Base-by-base conservation (phyloP, 2,888 invertebrate genomes). In the Xestoiulus laeticollis region DNA sequence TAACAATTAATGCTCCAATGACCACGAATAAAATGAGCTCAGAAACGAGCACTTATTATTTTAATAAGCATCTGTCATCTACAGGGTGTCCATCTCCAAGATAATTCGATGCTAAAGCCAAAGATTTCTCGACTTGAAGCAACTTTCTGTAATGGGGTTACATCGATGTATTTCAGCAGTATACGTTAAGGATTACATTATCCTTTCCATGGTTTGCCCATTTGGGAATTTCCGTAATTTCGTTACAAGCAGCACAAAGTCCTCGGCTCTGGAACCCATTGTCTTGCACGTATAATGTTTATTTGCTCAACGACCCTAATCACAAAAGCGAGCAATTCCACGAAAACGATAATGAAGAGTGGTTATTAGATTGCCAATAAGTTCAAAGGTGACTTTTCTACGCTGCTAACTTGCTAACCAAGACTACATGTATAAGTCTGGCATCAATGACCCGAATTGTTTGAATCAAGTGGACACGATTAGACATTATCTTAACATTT, bases 241-340 rank as follows among this genome's bases (percentile, higher is more conserved):
- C 78, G 78, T 78, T 78, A 78, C 78, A 78, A 14, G 30, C 30
- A 78, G 78, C 78, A 8, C 78, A 30, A 30, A 78, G 78, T 26
- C 78, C 30, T 78, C 26, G n/a, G 78, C 78, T 78, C 30, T 30
- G 30, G 78, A 26, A 10, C 78, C 38, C 78, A 78, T 78, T 78
- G 78, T 78, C 78, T 78, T 78, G 30, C 8, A 30, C 85, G 38
- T 85, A 85, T 43, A 85, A 85, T 44, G 85, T 85, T 85, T 85
- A 85, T 85, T 85, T 85, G 85, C 85, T 85, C 85, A 85, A 38
- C 38, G 85, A 38, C 22, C 43, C 43, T 85, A 85, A 85, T 85
- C 85, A 85, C 85, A 85, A 85, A 85, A 85, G 85, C 38, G 85
- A 38, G 44, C 43, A 44, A 85, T 38, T 38, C 33, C 44, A 44